Percentiles rank a stretch among this genome's conserved stretches.
Evolutionary conservation across 2,113 vertebrate genomes (phyloP).

Genomic region (Oncorhynchus nerka): DNA sequence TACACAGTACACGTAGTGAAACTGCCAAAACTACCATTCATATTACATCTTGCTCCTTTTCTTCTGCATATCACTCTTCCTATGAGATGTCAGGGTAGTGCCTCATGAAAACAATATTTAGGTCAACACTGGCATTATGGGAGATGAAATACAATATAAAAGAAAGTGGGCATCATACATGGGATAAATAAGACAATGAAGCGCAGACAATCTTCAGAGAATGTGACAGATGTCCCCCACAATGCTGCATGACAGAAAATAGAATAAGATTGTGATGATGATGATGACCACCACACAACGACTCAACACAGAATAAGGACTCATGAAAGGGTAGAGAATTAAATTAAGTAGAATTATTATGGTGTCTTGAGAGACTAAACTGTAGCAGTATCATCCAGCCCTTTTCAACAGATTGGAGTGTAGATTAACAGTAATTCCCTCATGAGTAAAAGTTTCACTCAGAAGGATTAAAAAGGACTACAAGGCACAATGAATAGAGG

Average conservation of each 20-base stretch:
- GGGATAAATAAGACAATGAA: background rate
- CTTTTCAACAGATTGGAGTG: background rate
- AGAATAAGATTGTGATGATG: background rate
- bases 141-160: background rate
- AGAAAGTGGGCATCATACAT: background rate
- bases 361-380: background rate
- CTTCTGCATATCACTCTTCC: background rate
- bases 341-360: no score
- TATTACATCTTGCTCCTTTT: background rate
- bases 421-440: background rate
- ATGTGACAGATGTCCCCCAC: background rate
- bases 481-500: conserved; percentile 1
- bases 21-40: background rate
- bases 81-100: background rate
- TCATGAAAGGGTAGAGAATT: no score
- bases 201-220: background rate
- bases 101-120: background rate
- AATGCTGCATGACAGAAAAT: background rate
- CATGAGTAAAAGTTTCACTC: background rate
- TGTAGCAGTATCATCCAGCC: background rate
- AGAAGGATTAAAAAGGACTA: background rate
- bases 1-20: background rate
- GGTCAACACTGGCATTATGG: no score
- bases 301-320: background rate
- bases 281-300: background rate